Percentiles rank a stretch among this genome's conserved stretches.
These are phyloP conservation scores for Conops quadrifasciatus DNA, from an alignment of 2,888 invertebrate species.

Conservation along the genomic window DNA sequence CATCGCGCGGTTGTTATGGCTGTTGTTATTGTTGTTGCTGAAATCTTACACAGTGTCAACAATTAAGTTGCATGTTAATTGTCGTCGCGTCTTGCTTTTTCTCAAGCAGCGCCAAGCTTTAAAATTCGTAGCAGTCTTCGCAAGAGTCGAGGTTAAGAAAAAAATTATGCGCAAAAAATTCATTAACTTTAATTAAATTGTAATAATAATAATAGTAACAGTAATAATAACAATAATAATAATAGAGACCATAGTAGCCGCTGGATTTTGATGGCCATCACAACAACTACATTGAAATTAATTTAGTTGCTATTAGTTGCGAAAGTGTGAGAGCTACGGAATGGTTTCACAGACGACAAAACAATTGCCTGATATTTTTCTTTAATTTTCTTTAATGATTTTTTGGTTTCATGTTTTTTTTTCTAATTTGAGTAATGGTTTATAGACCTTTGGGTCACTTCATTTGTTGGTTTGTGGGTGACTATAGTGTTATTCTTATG, in stretches of 20 bases:
- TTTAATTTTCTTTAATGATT: too few species aligned
- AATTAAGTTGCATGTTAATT: constrained; percentile 18
- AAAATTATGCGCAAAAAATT: not conserved
- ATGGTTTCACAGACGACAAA: too few species aligned
- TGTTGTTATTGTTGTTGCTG: constrained; percentile 4
- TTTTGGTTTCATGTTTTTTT: too few species aligned
- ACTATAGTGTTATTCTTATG: too few species aligned
- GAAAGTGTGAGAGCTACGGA: constrained; percentile 16
- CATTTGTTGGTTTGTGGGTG: too few species aligned
- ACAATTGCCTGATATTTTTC: too few species aligned
- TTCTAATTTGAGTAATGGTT: too few species aligned
- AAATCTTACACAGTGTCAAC: constrained; percentile 19
- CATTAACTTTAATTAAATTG: not conserved
- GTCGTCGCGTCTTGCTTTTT: not conserved
- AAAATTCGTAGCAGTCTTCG: not conserved
- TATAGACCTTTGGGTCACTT: too few species aligned
- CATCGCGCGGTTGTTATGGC: not conserved
- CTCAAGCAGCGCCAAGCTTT: not conserved
- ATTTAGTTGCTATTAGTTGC: not conserved
- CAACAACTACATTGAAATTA: not conserved
- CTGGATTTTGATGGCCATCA: not conserved
- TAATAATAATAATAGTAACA: not conserved
- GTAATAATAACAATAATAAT: constrained; percentile 5
- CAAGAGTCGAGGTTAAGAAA: not conserved
- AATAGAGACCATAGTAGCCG: constrained; percentile 11